phyloP scores from a whole-genome alignment of 2,888 invertebrate genomes.

The Ornithoptera alexandrae region DNA sequence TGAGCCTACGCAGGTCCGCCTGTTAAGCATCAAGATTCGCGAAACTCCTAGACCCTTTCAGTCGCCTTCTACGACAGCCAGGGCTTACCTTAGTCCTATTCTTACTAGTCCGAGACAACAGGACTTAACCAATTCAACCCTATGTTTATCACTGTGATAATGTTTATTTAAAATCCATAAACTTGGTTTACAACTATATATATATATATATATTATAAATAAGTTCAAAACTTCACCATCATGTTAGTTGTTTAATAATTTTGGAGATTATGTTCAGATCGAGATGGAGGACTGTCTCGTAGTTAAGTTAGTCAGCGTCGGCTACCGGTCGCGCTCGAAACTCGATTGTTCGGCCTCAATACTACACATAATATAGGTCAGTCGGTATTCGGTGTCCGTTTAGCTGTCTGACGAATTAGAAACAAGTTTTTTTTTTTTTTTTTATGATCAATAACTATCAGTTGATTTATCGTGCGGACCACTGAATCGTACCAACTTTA shows the following conservation, averaged over 20 bases:
- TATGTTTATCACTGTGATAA: too few relatives aligned
- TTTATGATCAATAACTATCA: slow-evolving; percentile 40
- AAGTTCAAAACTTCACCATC: background rate
- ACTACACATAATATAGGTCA: slow-evolving; percentile 48
- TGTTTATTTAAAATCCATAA: too few relatives aligned
- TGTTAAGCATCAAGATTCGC: too few relatives aligned
- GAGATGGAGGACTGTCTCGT: slow-evolving; percentile 7
- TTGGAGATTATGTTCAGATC: background rate
- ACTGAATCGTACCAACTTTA: slow-evolving; percentile 34
- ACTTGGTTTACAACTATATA: too few relatives aligned
- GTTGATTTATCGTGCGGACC: slow-evolving; percentile 55
- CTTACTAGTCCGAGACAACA: too few relatives aligned
- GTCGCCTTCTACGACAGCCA: too few relatives aligned
- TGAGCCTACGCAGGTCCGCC: too few relatives aligned
- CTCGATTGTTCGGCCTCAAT: slow-evolving; percentile 41
- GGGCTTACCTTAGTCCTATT: too few relatives aligned
- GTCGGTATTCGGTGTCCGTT: slow-evolving; percentile 50
- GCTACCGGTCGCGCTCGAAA: slow-evolving; percentile 33
- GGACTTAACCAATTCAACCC: too few relatives aligned
- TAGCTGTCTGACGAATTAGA: slow-evolving; percentile 51
- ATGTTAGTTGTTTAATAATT: background rate
- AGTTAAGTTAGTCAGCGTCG: slow-evolving; percentile 26
- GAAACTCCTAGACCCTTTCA: too few relatives aligned
- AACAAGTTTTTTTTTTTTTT: slow-evolving; percentile 47
- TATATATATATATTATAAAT: too few relatives aligned